Evolutionary conservation across 1,140 invertebrate species (phyloP), one percentile per base, ranked within the genome.

Genomic region (Samia ricini): DNA sequence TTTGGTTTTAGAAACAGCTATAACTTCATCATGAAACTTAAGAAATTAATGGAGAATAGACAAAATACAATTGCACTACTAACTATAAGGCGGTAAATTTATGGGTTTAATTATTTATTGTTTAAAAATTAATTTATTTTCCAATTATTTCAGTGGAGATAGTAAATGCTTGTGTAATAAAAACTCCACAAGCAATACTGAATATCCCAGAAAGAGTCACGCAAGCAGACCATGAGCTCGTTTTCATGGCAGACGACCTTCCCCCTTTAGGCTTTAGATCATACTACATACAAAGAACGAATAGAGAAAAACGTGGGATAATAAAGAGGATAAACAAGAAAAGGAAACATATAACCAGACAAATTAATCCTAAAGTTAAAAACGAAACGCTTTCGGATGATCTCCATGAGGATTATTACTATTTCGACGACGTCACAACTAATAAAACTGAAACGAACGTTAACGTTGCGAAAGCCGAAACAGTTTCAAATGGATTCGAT

Each of bases 191-290:
- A 0, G 52, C 71, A 10, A 48, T 76, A 0, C 33, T 66, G 4
- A 62, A 52, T 7, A 66, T 79, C 10, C 68, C 67, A 10, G 22
- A 59, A 0, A 54, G 72, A 2, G 21, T 36, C 0, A 33, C 60
- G 0, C n/a, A 56, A 24, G 80, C 84, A 0, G 74, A 76, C 0
- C 64, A 82, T 49, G 91, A 92, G 55, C 61, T 93, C 7, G 81
- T 92, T 0, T 92, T 92, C 66, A 54, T 81, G 12, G 92, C 91
- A 0, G 63, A 85, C 18, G 69, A 84, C 12, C 48, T 92, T 4
- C 91, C 91, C 48, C 76, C 91, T 0, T 48, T 92, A 4, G 91
- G 91, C 2, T 78, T 74, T 24, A 75, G 51, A 19, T 80, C 83
- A 0, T 92, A 85, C 56, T 85, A 70, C 55, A 60, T 79, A 1